These are phyloP conservation scores for Enteromius paludinosus DNA, from an alignment of 2,797 vertebrate genomes.

Conservation along the genomic window DNA sequence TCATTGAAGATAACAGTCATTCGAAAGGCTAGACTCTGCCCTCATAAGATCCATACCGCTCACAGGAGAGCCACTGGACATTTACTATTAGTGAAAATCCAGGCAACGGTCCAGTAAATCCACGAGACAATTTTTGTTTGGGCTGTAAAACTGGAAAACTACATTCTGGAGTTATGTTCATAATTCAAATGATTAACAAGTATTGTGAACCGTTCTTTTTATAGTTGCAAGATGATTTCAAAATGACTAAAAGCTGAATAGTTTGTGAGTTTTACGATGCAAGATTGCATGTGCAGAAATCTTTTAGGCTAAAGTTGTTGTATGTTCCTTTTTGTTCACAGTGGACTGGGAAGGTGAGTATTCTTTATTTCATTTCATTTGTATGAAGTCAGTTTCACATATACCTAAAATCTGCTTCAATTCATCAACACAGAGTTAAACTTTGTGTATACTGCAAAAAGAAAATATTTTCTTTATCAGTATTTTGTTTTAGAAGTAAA, in stretches of 20 bases:
- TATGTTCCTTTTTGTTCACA: slow-evolving; percentile 71
- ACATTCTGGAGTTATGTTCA: neutral
- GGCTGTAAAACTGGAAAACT: neutral
- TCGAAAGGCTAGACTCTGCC: slow-evolving; percentile 20
- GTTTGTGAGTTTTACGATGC: neutral
- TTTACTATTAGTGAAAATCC: neutral
- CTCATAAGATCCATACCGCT: slow-evolving; percentile 13
- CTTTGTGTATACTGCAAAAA: slow-evolving; percentile 21
- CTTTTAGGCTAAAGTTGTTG: slow-evolving; percentile 28
- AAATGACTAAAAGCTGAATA: neutral
- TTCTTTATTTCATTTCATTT: slow-evolving; percentile 62
- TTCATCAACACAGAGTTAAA: slow-evolving; percentile 42
- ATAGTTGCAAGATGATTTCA: neutral
- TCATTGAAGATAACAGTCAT: slow-evolving; percentile 33
- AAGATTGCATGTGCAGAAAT: neutral
- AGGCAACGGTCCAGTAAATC: neutral
- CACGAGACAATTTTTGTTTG: neutral
- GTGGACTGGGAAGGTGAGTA: slow-evolving; percentile 82
- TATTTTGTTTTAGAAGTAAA: neutral
- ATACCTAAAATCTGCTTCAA: slow-evolving; percentile 60
- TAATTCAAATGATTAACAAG: neutral
- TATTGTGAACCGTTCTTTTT: neutral
- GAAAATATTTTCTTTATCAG: neutral
- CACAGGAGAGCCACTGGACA: neutral
- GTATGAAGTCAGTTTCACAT: slow-evolving; percentile 55